A percentile compares a stretch with the other conserved stretches of the same genome.
These are phyloP conservation scores for Galaxea fascicularis DNA, from an alignment of 92 coral and sea anemone species.

Conservation along the genomic window DNA sequence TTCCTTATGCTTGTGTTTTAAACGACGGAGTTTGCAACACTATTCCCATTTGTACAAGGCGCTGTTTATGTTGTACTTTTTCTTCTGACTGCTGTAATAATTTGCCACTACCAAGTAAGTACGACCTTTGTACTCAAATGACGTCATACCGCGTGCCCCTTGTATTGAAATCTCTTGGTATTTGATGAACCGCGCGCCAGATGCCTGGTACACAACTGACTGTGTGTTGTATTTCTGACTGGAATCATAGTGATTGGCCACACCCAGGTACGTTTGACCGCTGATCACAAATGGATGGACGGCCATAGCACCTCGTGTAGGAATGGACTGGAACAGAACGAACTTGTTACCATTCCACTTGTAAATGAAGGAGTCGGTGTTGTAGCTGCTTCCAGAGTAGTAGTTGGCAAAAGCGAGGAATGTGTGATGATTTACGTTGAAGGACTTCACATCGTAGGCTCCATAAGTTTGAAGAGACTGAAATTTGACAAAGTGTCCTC, in stretches of 20 bases:
- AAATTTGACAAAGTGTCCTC: slow-evolving; percentile 11
- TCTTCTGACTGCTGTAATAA: neutral
- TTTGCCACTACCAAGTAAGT: neutral
- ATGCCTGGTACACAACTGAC: slow-evolving; percentile 54
- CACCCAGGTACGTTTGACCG: slow-evolving; percentile 41
- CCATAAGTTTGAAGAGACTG: slow-evolving; percentile 37
- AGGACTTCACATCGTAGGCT: slow-evolving; percentile 37
- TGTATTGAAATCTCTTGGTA: slow-evolving; percentile 40
- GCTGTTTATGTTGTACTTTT: neutral
- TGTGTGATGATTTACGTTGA: slow-evolving; percentile 42
- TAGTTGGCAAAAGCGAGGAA: slow-evolving; percentile 47
- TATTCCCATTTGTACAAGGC: neutral
- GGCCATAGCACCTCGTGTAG: slow-evolving; percentile 43
- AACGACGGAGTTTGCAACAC: no score
- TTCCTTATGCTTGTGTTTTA: no score
- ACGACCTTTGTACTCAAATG: slow-evolving; percentile 48
- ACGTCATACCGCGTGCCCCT: slow-evolving; percentile 44
- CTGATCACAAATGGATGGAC: slow-evolving; percentile 49
- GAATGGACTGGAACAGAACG: slow-evolving; percentile 41
- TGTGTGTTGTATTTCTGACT: slow-evolving; percentile 9
- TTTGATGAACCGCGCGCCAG: slow-evolving; percentile 55
- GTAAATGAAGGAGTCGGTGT: slow-evolving; percentile 34
- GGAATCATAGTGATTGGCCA: slow-evolving; percentile 20
- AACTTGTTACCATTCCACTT: slow-evolving; percentile 40
- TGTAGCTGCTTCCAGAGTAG: slow-evolving; percentile 15